phyloP scores from a whole-genome alignment of 2,888 invertebrate species.

The Sminthurides aquaticus region DNA sequence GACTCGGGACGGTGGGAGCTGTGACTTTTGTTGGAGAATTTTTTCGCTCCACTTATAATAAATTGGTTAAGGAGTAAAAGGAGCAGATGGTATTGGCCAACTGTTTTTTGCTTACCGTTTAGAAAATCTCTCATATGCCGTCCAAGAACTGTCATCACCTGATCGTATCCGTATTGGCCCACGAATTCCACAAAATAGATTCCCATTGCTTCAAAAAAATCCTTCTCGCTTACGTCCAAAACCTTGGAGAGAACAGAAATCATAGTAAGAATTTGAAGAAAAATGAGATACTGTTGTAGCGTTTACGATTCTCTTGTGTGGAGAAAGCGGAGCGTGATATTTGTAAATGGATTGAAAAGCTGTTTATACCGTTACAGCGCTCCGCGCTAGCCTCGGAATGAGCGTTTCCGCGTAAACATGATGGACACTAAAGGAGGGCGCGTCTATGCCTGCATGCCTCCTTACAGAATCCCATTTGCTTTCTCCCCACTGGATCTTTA shows the following conservation, averaged over 20 bases:
- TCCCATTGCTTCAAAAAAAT: constrained; percentile 91
- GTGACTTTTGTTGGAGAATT: background rate
- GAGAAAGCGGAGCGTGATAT: constrained; percentile 78
- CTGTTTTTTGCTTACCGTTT: constrained; percentile 53
- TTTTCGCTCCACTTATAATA: background rate
- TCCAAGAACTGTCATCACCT: constrained; percentile 80
- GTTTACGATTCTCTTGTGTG: constrained; percentile 94
- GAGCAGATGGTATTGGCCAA: too few species aligned
- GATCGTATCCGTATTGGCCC: constrained; percentile 88
- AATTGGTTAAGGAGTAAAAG: too few species aligned
- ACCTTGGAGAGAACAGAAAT: constrained; percentile 53
- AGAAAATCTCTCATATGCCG: constrained; percentile 92
- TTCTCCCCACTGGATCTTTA: constrained; percentile 87
- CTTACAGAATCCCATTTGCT: constrained; percentile 88
- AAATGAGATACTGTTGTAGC: too few species aligned
- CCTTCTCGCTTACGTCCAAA: constrained; percentile 73
- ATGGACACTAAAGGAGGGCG: constrained; percentile 74
- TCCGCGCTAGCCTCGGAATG: constrained; percentile 73
- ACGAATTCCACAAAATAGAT: constrained; percentile 89
- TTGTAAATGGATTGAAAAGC: background rate
- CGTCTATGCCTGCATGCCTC: constrained; percentile 74
- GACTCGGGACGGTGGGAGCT: background rate
- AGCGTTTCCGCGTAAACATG: constrained; percentile 88
- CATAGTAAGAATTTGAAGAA: background rate
- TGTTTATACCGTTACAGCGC: constrained; percentile 66